Evolutionary conservation across 2,113 vertebrate genomes (phyloP).

Genomic region (Pantherophis guttatus): DNA sequence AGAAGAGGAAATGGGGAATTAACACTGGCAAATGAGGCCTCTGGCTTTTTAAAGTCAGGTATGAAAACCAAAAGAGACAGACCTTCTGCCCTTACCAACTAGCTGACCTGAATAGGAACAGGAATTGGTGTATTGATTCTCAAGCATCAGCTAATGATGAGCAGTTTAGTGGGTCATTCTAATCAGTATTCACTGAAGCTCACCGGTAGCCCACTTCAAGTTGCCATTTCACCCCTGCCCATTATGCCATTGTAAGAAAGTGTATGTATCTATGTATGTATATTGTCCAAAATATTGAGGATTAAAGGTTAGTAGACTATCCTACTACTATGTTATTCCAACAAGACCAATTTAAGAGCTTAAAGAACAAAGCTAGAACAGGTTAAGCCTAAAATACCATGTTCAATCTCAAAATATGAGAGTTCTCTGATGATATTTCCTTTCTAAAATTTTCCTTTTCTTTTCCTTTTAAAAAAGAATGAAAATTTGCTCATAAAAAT

Average conservation of each 20-base stretch:
- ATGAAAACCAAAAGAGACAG: neutral
- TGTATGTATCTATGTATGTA: neutral
- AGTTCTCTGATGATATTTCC: neutral
- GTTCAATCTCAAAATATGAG: neutral
- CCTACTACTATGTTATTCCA: neutral
- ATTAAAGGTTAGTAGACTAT: neutral
- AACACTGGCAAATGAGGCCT: neutral
- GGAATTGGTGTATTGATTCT: neutral
- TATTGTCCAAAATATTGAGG: neutral
- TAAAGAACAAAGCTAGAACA: neutral
- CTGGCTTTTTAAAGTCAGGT: neutral
- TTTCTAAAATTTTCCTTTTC: neutral
- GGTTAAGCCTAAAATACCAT: neutral
- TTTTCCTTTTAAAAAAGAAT: neutral
- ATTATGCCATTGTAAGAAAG: neutral
- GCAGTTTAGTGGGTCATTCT: neutral
- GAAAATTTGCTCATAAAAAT: neutral
- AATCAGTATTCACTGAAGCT: neutral
- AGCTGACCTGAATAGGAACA: neutral
- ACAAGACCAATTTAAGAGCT: neutral
- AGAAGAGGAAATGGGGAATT: neutral
- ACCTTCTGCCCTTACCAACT: neutral
- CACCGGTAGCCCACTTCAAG: neutral
- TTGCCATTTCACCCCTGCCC: neutral
- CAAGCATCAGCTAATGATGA: neutral